Evolutionary conservation across 2,888 invertebrate species (phyloP).

Genomic region (Sylvicola fuscatus): DNA sequence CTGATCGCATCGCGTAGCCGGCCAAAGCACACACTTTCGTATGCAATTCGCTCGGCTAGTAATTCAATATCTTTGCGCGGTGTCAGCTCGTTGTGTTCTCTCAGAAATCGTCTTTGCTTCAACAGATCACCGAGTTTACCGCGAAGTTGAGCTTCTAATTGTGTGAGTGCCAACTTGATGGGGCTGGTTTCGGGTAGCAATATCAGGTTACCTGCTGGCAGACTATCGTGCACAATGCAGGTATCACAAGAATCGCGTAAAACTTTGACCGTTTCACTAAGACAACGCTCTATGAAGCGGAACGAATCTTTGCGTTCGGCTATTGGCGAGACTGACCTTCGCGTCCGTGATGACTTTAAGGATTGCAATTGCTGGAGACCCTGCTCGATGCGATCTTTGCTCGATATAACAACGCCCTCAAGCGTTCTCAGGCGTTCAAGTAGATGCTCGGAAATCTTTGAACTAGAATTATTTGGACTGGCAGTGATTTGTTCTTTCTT

Average conservation of each 20-base stretch:
- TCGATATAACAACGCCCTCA: conserved; percentile 38
- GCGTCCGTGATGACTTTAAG: conserved; percentile 37
- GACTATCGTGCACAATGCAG: conserved; percentile 29
- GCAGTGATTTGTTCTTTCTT: background rate
- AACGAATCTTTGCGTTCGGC: conserved; percentile 42
- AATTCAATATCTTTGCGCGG: conserved; percentile 45
- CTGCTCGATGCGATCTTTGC: conserved; percentile 45
- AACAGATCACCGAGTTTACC: conserved; percentile 47
- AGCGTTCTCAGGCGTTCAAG: conserved; percentile 36
- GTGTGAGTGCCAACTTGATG: conserved; percentile 36
- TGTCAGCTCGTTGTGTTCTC: conserved; percentile 45
- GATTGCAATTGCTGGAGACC: conserved; percentile 40
- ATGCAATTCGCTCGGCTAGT: conserved; percentile 60
- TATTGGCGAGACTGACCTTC: conserved; percentile 37
- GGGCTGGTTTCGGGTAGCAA: conserved; percentile 29
- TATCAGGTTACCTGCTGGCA: conserved; percentile 18
- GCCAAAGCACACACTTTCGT: conserved; percentile 52
- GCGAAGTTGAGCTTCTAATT: conserved; percentile 44
- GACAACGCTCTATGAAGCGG: conserved; percentile 38
- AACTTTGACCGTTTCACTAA: conserved; percentile 39
- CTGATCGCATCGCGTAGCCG: conserved; percentile 45
- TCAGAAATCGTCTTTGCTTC: conserved; percentile 40
- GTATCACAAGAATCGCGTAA: conserved; percentile 36
- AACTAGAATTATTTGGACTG: conserved; percentile 10
- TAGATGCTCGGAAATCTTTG: conserved; percentile 32